Evolutionary conservation across 1,140 invertebrate species (phyloP).

Genomic region (Laodelphax striatellus): DNA sequence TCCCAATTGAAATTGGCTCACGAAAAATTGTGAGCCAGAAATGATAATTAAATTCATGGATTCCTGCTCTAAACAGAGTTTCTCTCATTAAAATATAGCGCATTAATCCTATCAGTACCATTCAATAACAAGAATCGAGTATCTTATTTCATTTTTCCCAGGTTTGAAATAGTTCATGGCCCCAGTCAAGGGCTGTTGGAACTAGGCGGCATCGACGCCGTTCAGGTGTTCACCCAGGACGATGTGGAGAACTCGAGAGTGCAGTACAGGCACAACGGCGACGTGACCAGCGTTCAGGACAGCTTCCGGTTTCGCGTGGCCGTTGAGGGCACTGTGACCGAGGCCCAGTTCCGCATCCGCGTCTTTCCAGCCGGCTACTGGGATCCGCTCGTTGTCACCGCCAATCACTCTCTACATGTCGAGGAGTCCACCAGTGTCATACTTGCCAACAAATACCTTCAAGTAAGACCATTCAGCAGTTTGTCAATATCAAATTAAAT

Average conservation of each 20-base stretch:
- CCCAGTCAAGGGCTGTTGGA: slow-evolving; percentile 42
- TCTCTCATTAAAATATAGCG: too few relatives aligned
- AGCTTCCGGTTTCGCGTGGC: slow-evolving; percentile 42
- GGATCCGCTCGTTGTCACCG: slow-evolving; percentile 60
- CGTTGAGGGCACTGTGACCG: slow-evolving; percentile 38
- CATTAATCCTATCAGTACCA: too few relatives aligned
- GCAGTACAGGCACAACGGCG: slow-evolving; percentile 66
- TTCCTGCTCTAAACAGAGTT: too few relatives aligned
- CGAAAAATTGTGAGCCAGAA: too few relatives aligned
- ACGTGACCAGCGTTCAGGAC: slow-evolving; percentile 19
- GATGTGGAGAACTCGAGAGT: slow-evolving; percentile 64
- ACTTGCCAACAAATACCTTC: slow-evolving; percentile 56
- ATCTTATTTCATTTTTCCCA: too few relatives aligned
- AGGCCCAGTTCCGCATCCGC: slow-evolving; percentile 50
- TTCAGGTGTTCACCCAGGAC: slow-evolving; percentile 51
- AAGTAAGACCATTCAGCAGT: slow-evolving; percentile 35
- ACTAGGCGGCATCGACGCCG: slow-evolving; percentile 19
- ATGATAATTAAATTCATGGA: too few relatives aligned
- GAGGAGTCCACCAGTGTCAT: slow-evolving; percentile 75
- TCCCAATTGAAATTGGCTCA: too few relatives aligned
- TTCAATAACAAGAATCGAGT: too few relatives aligned
- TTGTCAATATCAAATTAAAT: background rate
- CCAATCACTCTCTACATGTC: slow-evolving; percentile 56
- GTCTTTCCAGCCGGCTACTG: slow-evolving; percentile 78
- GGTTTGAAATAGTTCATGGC: slow-evolving; percentile 19